Base-by-base conservation (phyloP, 2,797 vertebrate species). In the Enteromius unitaeniatus region DNA sequence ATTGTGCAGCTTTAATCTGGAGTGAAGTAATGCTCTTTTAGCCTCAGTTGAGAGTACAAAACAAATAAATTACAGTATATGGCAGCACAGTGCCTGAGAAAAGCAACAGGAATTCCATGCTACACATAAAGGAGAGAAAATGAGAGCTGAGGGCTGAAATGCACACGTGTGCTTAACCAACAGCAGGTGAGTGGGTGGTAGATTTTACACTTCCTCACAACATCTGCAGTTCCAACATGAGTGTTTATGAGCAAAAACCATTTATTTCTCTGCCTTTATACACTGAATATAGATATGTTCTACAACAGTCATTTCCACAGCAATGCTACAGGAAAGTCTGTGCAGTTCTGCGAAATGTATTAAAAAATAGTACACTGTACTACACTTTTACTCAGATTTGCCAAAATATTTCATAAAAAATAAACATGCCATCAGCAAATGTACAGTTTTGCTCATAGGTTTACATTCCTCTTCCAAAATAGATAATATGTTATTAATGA, bases 181-280 rank as follows among this genome's bases (percentile, higher is more conserved):
- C 85, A 89, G 85, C 34, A 49, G 42, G 45, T 23, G 14, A 60
- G 55, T 82, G 81, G 90, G 87, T 78, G 81, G 84, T 84, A 75
- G 78, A 74, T 88, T 86, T 81, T 88, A 86, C 78, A 74, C 76
- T 51, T 81, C 80, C 84, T 65, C 75, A 83, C 65, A 89, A 90
- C 89, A 91, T 90, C 87, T 92, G 90, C 69, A 67, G 21, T 78
- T 73, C 28, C 40, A 60, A 31, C 23, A 73, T 9, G 69, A 81
- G 87, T 80, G 72, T 86, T 91, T 84, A 86, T 87, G 74, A 86
- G 47, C 78, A 78, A 86, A 89, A 88, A 83, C 65, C 86, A 40
- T 31, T 10, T 0, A 4, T 49, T 62, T 65, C 28, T 74, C 23
- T 76, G 9, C 28, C 4, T 58, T 69, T 65, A 81, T 23, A 70